phyloP scores from a whole-genome alignment of 2,888 invertebrate genomes.

The Andrena flavipes region DNA sequence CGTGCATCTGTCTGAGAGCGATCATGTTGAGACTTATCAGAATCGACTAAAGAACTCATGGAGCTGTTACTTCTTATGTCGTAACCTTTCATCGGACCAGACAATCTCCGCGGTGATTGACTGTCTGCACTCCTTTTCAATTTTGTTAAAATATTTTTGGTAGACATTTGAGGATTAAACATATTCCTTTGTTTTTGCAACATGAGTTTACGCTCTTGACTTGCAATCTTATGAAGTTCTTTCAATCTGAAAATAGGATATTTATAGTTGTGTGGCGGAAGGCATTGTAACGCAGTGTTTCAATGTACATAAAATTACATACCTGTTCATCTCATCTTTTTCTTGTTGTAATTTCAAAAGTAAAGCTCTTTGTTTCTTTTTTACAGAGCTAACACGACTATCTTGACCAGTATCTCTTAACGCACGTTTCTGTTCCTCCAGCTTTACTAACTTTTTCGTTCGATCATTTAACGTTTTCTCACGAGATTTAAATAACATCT shows the following conservation, averaged over 20 bases:
- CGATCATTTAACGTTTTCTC: conserved; percentile 89
- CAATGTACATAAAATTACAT: conserved; percentile 49
- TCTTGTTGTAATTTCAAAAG: conserved; percentile 89
- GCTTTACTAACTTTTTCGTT: conserved; percentile 85
- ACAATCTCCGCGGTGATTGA: conserved; percentile 83
- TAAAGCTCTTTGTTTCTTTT: conserved; percentile 89
- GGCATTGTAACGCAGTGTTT: not conserved
- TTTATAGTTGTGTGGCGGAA: conserved; percentile 10
- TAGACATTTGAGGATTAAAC: conserved; percentile 86
- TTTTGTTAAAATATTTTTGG: conserved; percentile 85
- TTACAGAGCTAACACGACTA: conserved; percentile 85
- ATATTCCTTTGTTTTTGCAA: conserved; percentile 86
- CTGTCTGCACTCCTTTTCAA: conserved; percentile 85
- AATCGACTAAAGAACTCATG: conserved; percentile 82
- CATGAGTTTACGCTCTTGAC: conserved; percentile 86
- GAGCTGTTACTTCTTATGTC: conserved; percentile 85
- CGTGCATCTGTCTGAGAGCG: conserved; percentile 78
- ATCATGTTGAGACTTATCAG: conserved; percentile 83
- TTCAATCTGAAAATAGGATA: conserved; percentile 83
- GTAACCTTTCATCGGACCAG: conserved; percentile 86
- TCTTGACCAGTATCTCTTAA: conserved; percentile 83
- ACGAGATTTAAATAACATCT: conserved; percentile 88
- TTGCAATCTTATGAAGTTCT: conserved; percentile 86
- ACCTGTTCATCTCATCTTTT: conserved; percentile 89
- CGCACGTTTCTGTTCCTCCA: conserved; percentile 88